Evolutionary conservation across 2,888 invertebrate genomes (phyloP).

Genomic region (Perithous albicinctus): DNA sequence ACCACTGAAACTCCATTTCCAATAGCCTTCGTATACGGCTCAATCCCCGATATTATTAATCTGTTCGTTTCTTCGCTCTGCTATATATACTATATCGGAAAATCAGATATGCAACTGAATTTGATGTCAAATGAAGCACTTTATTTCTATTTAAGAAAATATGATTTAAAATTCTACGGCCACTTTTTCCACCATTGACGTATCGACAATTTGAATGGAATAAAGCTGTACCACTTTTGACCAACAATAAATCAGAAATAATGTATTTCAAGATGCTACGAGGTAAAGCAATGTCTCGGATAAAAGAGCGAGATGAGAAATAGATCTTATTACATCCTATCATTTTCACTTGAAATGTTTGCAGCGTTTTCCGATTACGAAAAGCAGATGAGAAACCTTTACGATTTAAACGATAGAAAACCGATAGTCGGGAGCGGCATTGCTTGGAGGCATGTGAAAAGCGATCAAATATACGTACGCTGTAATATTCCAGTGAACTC

Average conservation of each 20-base stretch:
- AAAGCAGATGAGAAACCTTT: constrained; percentile 46
- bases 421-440: constrained; percentile 23
- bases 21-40: neutral
- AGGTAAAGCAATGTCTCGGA: neutral
- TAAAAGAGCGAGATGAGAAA: constrained; percentile 26
- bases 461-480: constrained; percentile 38
- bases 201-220: neutral
- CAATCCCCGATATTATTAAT: neutral
- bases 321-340: constrained; percentile 46
- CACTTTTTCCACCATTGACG: neutral
- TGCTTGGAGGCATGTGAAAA: constrained; percentile 54
- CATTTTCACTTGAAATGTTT: constrained; percentile 57
- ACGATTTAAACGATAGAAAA: constrained; percentile 57
- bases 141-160: neutral
- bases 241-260: neutral
- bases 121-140: neutral
- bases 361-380: constrained; percentile 56
- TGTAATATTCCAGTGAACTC: constrained; percentile 30
- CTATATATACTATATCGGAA: neutral
- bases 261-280: neutral
- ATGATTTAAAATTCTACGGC: neutral
- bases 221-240: neutral
- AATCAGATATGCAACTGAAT: neutral
- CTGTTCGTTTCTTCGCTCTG: neutral
- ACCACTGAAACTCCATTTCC: constrained; percentile 9